phyloP scores from a whole-genome alignment of 2,888 invertebrate species.

The Lycocerus yunnanus region DNA sequence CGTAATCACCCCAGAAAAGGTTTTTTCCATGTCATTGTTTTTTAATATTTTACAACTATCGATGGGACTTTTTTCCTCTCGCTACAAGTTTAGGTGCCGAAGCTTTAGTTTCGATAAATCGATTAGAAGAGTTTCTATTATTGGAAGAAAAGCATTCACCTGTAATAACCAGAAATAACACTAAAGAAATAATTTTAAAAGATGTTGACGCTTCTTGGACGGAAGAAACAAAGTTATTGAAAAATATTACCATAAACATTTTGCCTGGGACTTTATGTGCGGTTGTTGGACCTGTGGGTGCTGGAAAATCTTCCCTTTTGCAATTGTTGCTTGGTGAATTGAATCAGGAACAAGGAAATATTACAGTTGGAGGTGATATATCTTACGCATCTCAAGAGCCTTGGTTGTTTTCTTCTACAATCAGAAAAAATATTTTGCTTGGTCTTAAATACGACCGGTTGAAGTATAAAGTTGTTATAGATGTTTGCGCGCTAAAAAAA shows the following conservation, averaged over 20 bases:
- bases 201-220: slow-evolving; percentile 46
- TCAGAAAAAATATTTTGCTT: slow-evolving; percentile 72
- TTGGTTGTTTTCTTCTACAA: slow-evolving; percentile 65
- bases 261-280: slow-evolving; percentile 65
- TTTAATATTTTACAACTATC: slow-evolving; percentile 58
- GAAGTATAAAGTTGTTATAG: slow-evolving; percentile 59
- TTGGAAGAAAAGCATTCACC: slow-evolving; percentile 60
- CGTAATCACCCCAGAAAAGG: slow-evolving; percentile 59
- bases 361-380: slow-evolving; percentile 59
- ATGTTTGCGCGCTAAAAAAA: slow-evolving; percentile 64
- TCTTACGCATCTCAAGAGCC: slow-evolving; percentile 70
- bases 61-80: slow-evolving; percentile 64
- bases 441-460: slow-evolving; percentile 59
- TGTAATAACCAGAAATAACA: not conserved
- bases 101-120: slow-evolving; percentile 59
- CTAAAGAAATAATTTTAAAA: slow-evolving; percentile 37
- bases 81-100: slow-evolving; percentile 65
- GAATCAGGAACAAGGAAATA: slow-evolving; percentile 56
- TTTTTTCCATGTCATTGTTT: slow-evolving; percentile 55
- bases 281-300: slow-evolving; percentile 86
- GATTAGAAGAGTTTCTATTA: slow-evolving; percentile 62
- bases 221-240: slow-evolving; percentile 38
- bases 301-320: slow-evolving; percentile 71
- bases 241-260: slow-evolving; percentile 53
- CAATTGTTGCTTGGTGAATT: slow-evolving; percentile 65